Percentiles rank a stretch among this genome's conserved stretches.
Evolutionary conservation across 37 sponge, comb jelly and placozoan species (phyloP).

Genomic region (Beroe forskalii): DNA sequence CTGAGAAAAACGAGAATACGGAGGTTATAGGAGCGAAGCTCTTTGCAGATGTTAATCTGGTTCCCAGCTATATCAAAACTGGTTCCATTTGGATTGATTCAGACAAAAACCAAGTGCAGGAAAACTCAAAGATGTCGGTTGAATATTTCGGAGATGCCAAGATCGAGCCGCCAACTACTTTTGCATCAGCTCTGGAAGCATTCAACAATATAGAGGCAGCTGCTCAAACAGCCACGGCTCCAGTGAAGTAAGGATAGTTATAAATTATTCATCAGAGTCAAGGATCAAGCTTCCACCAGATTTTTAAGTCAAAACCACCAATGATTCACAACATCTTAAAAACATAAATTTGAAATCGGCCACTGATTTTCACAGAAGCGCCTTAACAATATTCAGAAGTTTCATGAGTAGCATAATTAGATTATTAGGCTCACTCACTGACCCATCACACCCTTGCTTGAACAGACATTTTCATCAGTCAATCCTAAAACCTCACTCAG

Average conservation of each 20-base stretch:
- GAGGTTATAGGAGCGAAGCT: slow-evolving; percentile 25
- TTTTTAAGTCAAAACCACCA: too few relatives aligned
- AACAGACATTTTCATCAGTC: too few relatives aligned
- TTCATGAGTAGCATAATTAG: too few relatives aligned
- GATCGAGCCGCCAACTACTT: background rate
- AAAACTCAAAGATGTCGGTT: background rate
- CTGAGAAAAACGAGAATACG: background rate
- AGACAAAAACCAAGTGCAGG: background rate
- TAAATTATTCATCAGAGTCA: too few relatives aligned
- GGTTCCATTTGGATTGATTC: background rate
- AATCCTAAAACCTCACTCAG: too few relatives aligned
- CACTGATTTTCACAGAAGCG: too few relatives aligned
- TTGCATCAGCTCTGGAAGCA: background rate
- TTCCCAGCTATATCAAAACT: background rate
- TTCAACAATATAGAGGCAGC: background rate
- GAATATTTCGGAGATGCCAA: slow-evolving; percentile 21
- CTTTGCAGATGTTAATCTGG: background rate
- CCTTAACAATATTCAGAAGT: too few relatives aligned
- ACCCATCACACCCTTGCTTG: too few relatives aligned
- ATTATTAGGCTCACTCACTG: too few relatives aligned
- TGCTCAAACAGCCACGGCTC: background rate
- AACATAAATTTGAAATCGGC: too few relatives aligned
- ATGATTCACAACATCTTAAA: too few relatives aligned
- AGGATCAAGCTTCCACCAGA: too few relatives aligned
- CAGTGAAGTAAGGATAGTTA: slow-evolving; percentile 7